A percentile compares a stretch with the other conserved stretches of the same genome.
Evolutionary conservation across 2,888 invertebrate species (phyloP).

Genomic region (Druceiella hillmani): DNA sequence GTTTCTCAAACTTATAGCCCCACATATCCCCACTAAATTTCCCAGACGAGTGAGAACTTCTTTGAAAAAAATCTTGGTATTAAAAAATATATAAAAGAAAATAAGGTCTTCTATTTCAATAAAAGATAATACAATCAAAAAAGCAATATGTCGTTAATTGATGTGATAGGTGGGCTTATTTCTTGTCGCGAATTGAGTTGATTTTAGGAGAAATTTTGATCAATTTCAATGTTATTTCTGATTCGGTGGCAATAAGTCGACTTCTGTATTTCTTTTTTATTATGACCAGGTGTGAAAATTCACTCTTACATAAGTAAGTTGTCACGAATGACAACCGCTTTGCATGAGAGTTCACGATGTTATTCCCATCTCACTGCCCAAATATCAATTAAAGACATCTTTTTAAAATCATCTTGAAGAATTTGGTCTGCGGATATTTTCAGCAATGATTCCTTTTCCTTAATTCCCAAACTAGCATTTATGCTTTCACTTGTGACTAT

Average conservation of each 20-base stretch:
- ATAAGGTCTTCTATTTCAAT: slow-evolving; percentile 1
- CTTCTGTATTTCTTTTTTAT: slow-evolving; percentile 10
- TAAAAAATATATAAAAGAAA: slow-evolving; percentile 7
- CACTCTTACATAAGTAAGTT: slow-evolving; percentile 11
- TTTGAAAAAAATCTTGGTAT: neutral
- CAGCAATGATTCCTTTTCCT: no score
- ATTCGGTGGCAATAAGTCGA: slow-evolving; percentile 5
- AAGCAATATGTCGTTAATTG: neutral
- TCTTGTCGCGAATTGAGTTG: no score
- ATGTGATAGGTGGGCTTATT: slow-evolving; percentile 9
- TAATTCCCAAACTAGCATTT: no score
- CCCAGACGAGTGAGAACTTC: slow-evolving; percentile 1
- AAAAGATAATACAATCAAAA: neutral
- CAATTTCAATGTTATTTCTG: no score
- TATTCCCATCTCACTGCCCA: no score
- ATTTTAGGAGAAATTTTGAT: no score
- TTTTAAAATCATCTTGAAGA: no score
- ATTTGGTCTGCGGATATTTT: no score
- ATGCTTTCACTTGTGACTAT: slow-evolving; percentile 21
- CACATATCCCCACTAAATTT: slow-evolving; percentile 5
- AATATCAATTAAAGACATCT: no score
- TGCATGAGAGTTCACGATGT: slow-evolving; percentile 6
- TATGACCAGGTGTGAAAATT: slow-evolving; percentile 9
- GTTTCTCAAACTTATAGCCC: slow-evolving; percentile 7
- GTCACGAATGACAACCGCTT: slow-evolving; percentile 6